Percentiles rank a stretch among this genome's conserved stretches.
Conservation (phyloP, 2,113 vertebrate genomes). For the Toxotes chatareus region DNA sequence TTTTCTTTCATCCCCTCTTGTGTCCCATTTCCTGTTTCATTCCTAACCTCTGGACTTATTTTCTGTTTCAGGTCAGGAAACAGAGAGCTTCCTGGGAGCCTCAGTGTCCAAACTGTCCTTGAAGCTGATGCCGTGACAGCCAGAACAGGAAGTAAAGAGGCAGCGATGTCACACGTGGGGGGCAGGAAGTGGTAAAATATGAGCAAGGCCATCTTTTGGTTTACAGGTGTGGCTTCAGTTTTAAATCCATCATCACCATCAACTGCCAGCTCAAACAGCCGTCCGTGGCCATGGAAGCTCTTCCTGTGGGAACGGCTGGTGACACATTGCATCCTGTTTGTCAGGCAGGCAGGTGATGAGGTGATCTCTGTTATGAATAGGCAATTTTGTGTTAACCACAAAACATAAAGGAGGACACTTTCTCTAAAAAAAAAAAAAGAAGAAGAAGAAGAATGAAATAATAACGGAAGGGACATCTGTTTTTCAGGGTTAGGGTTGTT, state of each 20-base stretch:
- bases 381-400: not conserved
- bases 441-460: no score
- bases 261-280: not conserved
- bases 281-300: not conserved
- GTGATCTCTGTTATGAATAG: not conserved
- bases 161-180: conserved; percentile 16
- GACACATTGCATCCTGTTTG: conserved; percentile 54
- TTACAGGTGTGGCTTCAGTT: conserved; percentile 40
- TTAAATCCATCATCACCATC: conserved; percentile 51
- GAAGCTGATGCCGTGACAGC: not conserved
- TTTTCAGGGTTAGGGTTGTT: no score
- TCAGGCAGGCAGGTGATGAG: conserved; percentile 23
- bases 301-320: conserved; percentile 35
- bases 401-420: not conserved
- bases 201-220: conserved; percentile 16
- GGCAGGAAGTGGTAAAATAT: conserved; percentile 26
- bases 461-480: no score
- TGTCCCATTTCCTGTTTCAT: conserved; percentile 22
- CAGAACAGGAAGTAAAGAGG: conserved; percentile 36
- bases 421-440: no score
- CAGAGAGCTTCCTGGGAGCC: conserved; percentile 58
- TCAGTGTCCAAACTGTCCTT: conserved; percentile 36
- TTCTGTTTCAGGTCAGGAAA: conserved; percentile 54
- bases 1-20: not conserved
- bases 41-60: not conserved